Conservation (phyloP, 2,797 vertebrate species). For the Rhodeus uyekii region DNA sequence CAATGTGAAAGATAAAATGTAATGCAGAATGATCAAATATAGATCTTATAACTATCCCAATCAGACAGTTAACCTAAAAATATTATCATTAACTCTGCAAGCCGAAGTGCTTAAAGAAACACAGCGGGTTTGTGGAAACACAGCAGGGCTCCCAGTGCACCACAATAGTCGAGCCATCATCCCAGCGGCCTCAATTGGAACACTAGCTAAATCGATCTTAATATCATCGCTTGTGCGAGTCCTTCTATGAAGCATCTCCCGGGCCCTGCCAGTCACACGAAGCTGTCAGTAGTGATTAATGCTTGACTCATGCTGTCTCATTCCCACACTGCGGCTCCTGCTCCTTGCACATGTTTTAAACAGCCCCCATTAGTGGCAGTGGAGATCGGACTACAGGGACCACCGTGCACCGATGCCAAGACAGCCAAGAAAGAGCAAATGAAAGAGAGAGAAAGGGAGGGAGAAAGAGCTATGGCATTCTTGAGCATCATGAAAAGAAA, state of each 20-base stretch:
- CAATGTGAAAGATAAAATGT: background rate
- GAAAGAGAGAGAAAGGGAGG: constrained; percentile 5
- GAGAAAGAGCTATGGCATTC: constrained; percentile 6
- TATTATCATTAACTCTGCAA: background rate
- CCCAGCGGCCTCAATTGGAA: constrained; percentile 45
- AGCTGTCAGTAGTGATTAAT: constrained; percentile 58
- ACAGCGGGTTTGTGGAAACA: constrained; percentile 28
- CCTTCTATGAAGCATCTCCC: constrained; percentile 34
- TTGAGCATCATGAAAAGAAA: constrained; percentile 31
- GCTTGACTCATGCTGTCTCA: constrained; percentile 46
- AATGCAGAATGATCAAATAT: background rate
- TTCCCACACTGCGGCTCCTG: constrained; percentile 49
- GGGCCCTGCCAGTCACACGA: constrained; percentile 47
- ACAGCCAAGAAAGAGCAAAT: constrained; percentile 35
- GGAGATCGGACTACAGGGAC: constrained; percentile 49
- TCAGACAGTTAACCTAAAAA: background rate
- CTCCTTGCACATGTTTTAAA: constrained; percentile 41
- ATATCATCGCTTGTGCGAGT: constrained; percentile 41
- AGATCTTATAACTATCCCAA: background rate
- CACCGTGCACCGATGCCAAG: constrained; percentile 38
- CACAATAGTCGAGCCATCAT: constrained; percentile 25
- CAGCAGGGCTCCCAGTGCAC: constrained; percentile 20
- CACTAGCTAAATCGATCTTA: constrained; percentile 53
- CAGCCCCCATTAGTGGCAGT: constrained; percentile 36
- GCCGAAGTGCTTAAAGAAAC: constrained; percentile 29